These are phyloP conservation scores for Lamprologus lemairii DNA, from an alignment of 2,113 vertebrate species.

Conservation along the genomic window DNA sequence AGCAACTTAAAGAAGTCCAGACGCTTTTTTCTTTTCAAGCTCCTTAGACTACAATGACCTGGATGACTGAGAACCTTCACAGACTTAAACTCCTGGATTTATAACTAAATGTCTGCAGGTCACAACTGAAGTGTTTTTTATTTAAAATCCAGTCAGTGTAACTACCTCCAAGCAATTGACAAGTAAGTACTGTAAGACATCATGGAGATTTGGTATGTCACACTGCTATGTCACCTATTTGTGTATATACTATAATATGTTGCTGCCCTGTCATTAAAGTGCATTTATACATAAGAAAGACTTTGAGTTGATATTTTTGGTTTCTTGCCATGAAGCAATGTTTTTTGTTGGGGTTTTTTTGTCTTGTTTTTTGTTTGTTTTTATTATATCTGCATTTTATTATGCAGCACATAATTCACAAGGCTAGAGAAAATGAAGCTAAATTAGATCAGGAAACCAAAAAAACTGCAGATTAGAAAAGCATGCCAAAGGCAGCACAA, in stretches of 20 bases:
- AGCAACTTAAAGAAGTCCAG: neutral
- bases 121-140: neutral
- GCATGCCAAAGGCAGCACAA: neutral
- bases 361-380: neutral
- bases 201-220: neutral
- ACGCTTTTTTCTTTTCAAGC: neutral
- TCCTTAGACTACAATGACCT: neutral
- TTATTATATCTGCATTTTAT: neutral
- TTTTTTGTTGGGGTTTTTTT: rapidly evolving
- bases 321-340: neutral
- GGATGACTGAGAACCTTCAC: neutral
- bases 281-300: neutral
- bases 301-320: neutral
- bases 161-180: neutral
- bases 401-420: neutral
- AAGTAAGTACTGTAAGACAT: neutral
- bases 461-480: neutral
- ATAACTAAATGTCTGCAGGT: neutral
- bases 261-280: neutral
- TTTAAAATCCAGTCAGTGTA: neutral
- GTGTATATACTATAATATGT: neutral
- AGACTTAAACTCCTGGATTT: neutral
- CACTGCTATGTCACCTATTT: neutral
- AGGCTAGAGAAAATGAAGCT: neutral
- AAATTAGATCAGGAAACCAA: neutral